Evolutionary conservation across 2,888 invertebrate genomes (phyloP).

Genomic region (Drosophila acutilabella): DNA sequence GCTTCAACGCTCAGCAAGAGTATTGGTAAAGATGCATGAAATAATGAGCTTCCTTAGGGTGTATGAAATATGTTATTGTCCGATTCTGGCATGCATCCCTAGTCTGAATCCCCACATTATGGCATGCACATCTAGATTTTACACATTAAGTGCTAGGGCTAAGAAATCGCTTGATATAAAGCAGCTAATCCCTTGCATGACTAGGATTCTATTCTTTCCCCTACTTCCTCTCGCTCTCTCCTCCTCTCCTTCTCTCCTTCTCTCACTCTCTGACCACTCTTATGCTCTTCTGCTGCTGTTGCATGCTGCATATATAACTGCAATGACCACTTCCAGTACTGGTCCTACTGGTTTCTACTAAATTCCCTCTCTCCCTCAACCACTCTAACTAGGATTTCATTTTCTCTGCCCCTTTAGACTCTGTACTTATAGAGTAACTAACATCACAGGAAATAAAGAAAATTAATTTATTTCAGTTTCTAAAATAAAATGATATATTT

Average conservation of each 20-base stretch:
- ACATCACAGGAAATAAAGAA: too few species aligned
- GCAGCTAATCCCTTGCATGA: background rate
- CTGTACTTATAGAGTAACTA: background rate
- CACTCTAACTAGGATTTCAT: background rate
- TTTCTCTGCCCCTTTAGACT: background rate
- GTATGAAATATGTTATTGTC: slow-evolving; percentile 17
- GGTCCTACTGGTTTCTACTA: background rate
- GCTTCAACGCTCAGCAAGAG: slow-evolving; percentile 21
- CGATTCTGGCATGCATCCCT: slow-evolving; percentile 39
- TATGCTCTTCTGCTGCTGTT: too few species aligned
- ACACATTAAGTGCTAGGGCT: slow-evolving; percentile 18
- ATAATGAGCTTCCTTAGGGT: slow-evolving; percentile 3
- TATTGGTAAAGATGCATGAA: slow-evolving; percentile 20
- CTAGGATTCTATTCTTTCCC: too few species aligned
- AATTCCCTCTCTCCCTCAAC: background rate
- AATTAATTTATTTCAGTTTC: too few species aligned
- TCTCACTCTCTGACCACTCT: too few species aligned
- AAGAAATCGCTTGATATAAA: slow-evolving; percentile 50
- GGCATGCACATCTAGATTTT: slow-evolving; percentile 24
- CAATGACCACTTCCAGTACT: background rate
- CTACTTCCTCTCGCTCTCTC: background rate
- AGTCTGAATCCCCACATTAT: slow-evolving; percentile 17
- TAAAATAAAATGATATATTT: too few species aligned
- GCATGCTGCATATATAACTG: too few species aligned
- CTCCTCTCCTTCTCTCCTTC: too few species aligned